Percentiles rank a stretch among this genome's conserved stretches.
Conservation (phyloP, 2,888 invertebrate genomes). For the Agonopterix alstromeriana region DNA sequence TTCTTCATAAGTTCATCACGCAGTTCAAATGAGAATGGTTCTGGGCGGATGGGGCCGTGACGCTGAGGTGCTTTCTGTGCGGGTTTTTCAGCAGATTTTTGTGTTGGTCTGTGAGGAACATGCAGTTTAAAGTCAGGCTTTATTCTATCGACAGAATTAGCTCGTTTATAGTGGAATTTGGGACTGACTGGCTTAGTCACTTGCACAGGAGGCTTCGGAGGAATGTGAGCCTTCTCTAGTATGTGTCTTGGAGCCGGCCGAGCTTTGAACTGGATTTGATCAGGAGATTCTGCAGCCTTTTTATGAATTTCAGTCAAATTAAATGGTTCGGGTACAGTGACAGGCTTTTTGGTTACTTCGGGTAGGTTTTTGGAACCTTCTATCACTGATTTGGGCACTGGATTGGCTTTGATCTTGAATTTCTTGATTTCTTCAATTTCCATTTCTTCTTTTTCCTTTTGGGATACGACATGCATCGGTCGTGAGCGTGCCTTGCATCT, state of each 20-base stretch:
- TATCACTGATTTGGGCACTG: constrained; percentile 78
- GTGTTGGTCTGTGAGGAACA: constrained; percentile 4
- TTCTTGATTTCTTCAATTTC: constrained; percentile 81
- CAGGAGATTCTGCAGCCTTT: constrained; percentile 36
- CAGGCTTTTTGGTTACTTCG: constrained; percentile 68
- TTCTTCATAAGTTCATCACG: constrained; percentile 75
- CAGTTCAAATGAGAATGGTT: constrained; percentile 84
- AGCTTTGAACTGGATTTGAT: constrained; percentile 71
- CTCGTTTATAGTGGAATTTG: constrained; percentile 51
- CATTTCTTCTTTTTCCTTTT: constrained; percentile 77
- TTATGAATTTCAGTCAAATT: constrained; percentile 77
- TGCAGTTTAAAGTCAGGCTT: constrained; percentile 20
- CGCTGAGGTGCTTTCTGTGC: constrained; percentile 28
- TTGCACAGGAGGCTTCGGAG: constrained; percentile 39
- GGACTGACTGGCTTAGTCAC: constrained; percentile 47
- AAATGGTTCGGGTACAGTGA: constrained; percentile 79
- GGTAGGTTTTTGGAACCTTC: constrained; percentile 66
- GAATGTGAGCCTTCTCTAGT: constrained; percentile 56
- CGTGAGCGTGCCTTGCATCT: constrained; percentile 75
- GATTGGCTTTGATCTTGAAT: constrained; percentile 81
- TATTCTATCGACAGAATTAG: constrained; percentile 29
- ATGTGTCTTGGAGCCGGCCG: constrained; percentile 78
- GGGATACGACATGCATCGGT: constrained; percentile 69
- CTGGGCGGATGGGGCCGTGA: constrained; percentile 44
- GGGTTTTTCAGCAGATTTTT: constrained; percentile 15